Evolutionary conservation across 1,140 invertebrate species (phyloP), one percentile per base, ranked within the genome.

Genomic region (Macrosteles quadrilineatus): DNA sequence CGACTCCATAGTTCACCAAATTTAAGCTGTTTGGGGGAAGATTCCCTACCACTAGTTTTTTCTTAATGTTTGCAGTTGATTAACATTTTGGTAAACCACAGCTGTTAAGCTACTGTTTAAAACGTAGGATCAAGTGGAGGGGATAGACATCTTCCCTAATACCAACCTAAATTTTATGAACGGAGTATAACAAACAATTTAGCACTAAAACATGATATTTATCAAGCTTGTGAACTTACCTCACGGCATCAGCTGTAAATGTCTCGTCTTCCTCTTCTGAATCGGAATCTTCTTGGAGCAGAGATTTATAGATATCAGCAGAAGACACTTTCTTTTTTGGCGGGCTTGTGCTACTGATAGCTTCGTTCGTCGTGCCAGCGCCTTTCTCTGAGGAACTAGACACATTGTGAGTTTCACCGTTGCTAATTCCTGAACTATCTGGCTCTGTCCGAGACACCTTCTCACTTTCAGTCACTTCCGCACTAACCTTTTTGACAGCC

Each of bases 221-320:
- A n/a, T n/a, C 32, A 36, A 36, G 14, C 4, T 36, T 47, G 25
- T 19, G 43, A 27, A 23, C n/a, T 45, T 66, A 66, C 63, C 63
- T 66, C 27, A 11, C 62, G 19, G 63, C 36, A 40, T 45, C 68
- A 27, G 75, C 80, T 71, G 82, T 78, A 31, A 85, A 83, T 27
- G 76, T 79, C 23, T 83, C 80, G 12, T 79, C 78, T 65, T 80
- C 80, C 69, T 66, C 76, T 72, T 86, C 85, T 70, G 85, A 84
- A 25, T 86, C 85, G 31, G 85, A 83, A 27, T 80, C 81, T 45
- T 81, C 80, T 2, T 78, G 79, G 25, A 77, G 67, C n/a, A 81
- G 71, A 36, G 74, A 74, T 55, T 72, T 73, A 43, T 79, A 80
- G n/a, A 79, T 67, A 25, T 69, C 70, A 12, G 72, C 71, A 6